These are phyloP conservation scores for Kradibia gibbosae DNA, from an alignment of 1,140 invertebrate genomes.

Conservation along the genomic window DNA sequence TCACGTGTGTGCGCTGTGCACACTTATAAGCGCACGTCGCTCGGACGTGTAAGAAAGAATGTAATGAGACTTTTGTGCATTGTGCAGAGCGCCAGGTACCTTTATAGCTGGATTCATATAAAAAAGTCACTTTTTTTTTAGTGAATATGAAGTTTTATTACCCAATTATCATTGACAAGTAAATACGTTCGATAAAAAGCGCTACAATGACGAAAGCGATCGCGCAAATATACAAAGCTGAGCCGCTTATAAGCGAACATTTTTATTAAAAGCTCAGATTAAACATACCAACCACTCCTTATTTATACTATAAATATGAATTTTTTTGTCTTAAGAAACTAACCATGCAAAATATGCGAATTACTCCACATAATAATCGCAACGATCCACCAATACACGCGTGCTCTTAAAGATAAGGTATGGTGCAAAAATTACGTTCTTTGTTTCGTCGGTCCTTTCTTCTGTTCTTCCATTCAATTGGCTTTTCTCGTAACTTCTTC, in stretches of 20 bases:
- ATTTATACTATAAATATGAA: too few relatives aligned
- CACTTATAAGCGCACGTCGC: neutral
- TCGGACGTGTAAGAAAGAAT: constrained; percentile 48
- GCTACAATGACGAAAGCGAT: constrained; percentile 38
- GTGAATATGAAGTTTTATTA: constrained; percentile 55
- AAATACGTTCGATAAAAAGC: constrained; percentile 55
- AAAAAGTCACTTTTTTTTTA: constrained; percentile 33
- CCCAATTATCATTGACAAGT: constrained; percentile 61
- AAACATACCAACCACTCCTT: neutral
- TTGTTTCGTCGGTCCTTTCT: too few relatives aligned
- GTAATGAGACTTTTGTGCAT: constrained; percentile 61
- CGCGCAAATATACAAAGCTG: neutral
- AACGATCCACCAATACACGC: too few relatives aligned
- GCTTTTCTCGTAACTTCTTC: too few relatives aligned
- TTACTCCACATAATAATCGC: too few relatives aligned
- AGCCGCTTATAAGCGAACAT: neutral
- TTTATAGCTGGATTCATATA: neutral
- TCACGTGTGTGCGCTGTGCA: neutral
- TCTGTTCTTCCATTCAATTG: too few relatives aligned
- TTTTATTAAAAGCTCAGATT: constrained; percentile 22
- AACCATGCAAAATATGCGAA: too few relatives aligned
- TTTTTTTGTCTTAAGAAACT: too few relatives aligned
- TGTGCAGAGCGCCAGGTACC: neutral
- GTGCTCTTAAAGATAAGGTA: too few relatives aligned
- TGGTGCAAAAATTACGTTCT: too few relatives aligned